Evolutionary conservation across 2,797 vertebrate genomes (phyloP), one percentile per base, ranked within the genome.

Genomic region (Sebastes taczanowskii): DNA sequence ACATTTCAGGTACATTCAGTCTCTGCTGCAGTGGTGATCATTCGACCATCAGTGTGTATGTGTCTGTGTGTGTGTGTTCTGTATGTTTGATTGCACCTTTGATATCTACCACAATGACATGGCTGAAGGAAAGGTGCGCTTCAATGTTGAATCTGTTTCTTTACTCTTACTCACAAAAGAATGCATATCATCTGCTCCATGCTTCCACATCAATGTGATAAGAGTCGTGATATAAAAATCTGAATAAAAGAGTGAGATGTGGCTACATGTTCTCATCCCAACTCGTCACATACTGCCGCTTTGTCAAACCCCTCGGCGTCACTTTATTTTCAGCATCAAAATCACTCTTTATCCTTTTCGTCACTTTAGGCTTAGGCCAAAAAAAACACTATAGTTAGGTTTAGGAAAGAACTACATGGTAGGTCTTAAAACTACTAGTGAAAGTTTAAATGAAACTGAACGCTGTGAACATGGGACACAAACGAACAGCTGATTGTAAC

Each of bases 141-240:
- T 76, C 22, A 75, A 58, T 74, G 59, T 46, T 66, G 6, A 60
- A 64, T 71, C 42, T 20, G 11, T 61, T 77, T 77, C 64, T 77
- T 63, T 32, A 32, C 18, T 8, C 9, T 14, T 61, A 11, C 52
- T 64, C 60, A 38, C 66, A 49, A 34, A 75, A 20, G 16, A 71
- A 25, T 27, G 22, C 23, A 35, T 30, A 16, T 16, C 32, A 29
- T 65, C 25, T 27, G 25, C 25, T 27, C 25, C 4, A 27, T 27
- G 25, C 25, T 27, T 27, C 52, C 6, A 68, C 38, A 61, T 75
- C 69, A 13, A 11, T 22, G 56, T 34, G 35, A 60, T 35, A 53
- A 60, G 30, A 74, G 18, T 72, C 3, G 42, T 46, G 10, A 69
- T 77, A 20, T 46, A 16, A 23, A 25, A 65, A 14, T 0, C 3